Evolutionary conservation across 2,113 vertebrate genomes (phyloP).

Genomic region (Ovis aries): DNA sequence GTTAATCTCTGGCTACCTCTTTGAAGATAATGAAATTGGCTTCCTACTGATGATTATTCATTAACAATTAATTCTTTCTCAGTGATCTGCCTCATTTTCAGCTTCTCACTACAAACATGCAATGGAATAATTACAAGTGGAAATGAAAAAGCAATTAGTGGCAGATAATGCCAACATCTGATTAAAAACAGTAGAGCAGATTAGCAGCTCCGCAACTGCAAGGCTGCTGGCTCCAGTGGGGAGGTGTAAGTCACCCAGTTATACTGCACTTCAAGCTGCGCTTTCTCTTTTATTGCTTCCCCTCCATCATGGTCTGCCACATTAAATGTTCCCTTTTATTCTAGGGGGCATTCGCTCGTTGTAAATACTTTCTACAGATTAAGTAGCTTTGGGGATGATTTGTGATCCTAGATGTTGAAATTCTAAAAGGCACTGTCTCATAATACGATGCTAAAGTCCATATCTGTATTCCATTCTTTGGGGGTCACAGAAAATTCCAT

Average conservation of each 20-base stretch:
- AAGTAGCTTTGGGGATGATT: constrained; percentile 65
- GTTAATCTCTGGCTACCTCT: constrained; percentile 87
- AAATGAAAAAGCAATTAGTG: constrained; percentile 88
- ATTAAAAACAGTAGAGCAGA: constrained; percentile 85
- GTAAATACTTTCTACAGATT: constrained; percentile 76
- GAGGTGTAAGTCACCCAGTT: constrained; percentile 71
- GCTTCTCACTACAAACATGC: constrained; percentile 86
- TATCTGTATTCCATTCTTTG: background rate
- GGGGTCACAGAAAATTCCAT: constrained; percentile 20
- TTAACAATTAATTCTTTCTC: constrained; percentile 89
- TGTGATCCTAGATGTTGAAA: constrained; percentile 62
- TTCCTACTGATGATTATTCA: constrained; percentile 90
- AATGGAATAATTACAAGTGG: constrained; percentile 87
- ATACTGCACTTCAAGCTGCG: constrained; percentile 73
- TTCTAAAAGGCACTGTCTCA: constrained; percentile 28
- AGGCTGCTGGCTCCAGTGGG: constrained; percentile 75
- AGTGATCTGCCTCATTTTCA: constrained; percentile 86
- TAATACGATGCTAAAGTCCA: background rate
- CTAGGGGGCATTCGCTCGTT: constrained; percentile 66
- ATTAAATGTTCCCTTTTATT: constrained; percentile 68
- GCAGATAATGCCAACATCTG: constrained; percentile 86
- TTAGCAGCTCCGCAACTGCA: constrained; percentile 71
- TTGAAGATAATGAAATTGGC: constrained; percentile 92
- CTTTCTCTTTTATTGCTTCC: constrained; percentile 72
- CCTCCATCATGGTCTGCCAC: constrained; percentile 60